Base-by-base conservation (phyloP, 1,140 invertebrate species). In the Maniola jurtina region DNA sequence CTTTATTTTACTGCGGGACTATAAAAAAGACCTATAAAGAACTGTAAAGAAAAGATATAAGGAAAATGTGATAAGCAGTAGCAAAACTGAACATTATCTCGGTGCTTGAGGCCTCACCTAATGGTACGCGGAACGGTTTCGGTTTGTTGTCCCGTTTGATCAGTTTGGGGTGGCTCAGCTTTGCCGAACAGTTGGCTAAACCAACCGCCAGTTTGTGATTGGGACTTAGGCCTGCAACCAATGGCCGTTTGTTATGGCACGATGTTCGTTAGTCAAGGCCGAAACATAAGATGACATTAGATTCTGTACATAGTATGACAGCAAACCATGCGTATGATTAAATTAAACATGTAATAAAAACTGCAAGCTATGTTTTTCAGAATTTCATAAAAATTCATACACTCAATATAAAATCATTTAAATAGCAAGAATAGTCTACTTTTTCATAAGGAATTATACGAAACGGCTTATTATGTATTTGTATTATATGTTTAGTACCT, bases 171-270 rank as follows among this genome's bases (percentile, higher is more conserved):
- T 61, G 82, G 76, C 77, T 91, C 76, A 52, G 76, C 76, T 65
- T 79, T 68, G 68, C 88, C 91, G 76, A 93, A 91, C 50, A 92
- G 83, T 79, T 88, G 86, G 81, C 88, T 88, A 79, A 93, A 91
- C 92, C 92, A 93, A 83, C 88, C 78, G 74, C 83, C 81, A 75
- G 77, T 75, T 72, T 79, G 73, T 14, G 80, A 76, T 75, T 79
- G 76, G 75, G 83, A 78, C 77, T 83, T 86, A 76, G 78, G 80
- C 79, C 87, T 89, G 87, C 68, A 89, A 89, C 80, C 81, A 83
- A 89, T 73, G 69, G 76, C 81, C 77, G 70, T 56, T 68, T 45
- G 65, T 82, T 83, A 82, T 68, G 72, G 68, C 66, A 42, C 59
- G 25, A 68, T 34, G 58, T 9, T 45, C 40, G 61, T 71, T 77